Conservation (phyloP, 2,797 vertebrate genomes). For the Amblyraja radiata region DNA sequence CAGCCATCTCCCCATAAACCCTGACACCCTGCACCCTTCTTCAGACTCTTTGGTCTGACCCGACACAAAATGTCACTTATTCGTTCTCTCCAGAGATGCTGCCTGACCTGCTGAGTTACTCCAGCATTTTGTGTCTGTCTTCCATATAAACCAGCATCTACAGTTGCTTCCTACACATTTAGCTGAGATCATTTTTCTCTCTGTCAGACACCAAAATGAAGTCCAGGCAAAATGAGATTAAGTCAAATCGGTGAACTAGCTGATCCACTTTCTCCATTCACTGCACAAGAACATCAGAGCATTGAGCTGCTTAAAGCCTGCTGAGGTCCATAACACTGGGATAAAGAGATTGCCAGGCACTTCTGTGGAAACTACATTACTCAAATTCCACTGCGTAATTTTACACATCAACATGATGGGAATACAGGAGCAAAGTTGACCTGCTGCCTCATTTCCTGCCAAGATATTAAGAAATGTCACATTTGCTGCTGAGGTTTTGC, state of each 20-base stretch:
- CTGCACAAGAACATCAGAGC: not conserved
- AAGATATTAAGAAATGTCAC: not conserved
- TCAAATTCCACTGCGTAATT: not conserved
- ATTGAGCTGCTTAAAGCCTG: not conserved
- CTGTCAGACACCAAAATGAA: not conserved
- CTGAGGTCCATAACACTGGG: not conserved
- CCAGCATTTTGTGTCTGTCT: too few species aligned
- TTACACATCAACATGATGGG: not conserved
- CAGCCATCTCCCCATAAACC: too few species aligned
- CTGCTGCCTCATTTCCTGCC: not conserved
- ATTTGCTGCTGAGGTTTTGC: not conserved
- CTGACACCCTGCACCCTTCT: too few species aligned
- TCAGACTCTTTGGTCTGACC: too few species aligned
- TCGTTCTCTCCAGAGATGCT: too few species aligned
- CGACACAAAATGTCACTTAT: too few species aligned
- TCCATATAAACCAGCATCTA: too few species aligned
- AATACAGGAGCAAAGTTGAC: not conserved
- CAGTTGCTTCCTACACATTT: too few species aligned
- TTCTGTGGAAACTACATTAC: not conserved
- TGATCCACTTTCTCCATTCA: not conserved
- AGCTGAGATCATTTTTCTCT: not conserved
- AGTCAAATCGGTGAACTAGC: not conserved
- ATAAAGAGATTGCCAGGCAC: not conserved
- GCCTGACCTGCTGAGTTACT: too few species aligned
- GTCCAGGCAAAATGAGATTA: not conserved